phyloP scores from a whole-genome alignment of 2,888 invertebrate species.

The Spatulosminthurus flaviceps region DNA sequence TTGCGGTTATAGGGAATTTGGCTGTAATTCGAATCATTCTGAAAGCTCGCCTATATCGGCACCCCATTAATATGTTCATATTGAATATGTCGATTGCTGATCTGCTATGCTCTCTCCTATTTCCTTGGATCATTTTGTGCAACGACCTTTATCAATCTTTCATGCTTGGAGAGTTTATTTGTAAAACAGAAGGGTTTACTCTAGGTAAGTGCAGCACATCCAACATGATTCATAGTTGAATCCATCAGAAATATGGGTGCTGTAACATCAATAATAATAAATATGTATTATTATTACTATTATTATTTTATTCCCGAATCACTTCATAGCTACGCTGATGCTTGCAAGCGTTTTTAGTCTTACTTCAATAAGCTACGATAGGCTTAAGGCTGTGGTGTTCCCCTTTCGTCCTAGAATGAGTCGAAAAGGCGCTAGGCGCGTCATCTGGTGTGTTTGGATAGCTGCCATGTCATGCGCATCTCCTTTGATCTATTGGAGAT shows the following conservation, averaged over 20 bases:
- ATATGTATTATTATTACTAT: no score
- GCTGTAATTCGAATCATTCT: conserved; percentile 74
- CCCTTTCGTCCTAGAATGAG: conserved; percentile 77
- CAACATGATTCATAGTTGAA: no score
- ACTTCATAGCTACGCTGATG: conserved; percentile 73
- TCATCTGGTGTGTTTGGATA: conserved; percentile 77
- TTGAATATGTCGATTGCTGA: conserved; percentile 80
- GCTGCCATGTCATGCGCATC: conserved; percentile 72
- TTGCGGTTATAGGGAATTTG: conserved; percentile 76
- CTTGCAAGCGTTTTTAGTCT: conserved; percentile 81
- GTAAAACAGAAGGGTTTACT: conserved; percentile 79
- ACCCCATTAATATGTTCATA: conserved; percentile 77
- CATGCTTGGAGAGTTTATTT: conserved; percentile 77
- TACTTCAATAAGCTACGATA: conserved; percentile 81
- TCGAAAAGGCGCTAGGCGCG: conserved; percentile 72
- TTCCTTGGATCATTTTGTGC: conserved; percentile 80
- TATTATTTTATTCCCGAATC: neutral
- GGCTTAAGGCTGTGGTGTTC: conserved; percentile 81
- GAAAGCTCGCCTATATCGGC: conserved; percentile 73
- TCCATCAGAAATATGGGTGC: no score
- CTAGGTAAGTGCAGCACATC: conserved; percentile 72
- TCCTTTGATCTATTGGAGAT: conserved; percentile 74
- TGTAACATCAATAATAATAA: no score
- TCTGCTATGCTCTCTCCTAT: conserved; percentile 73
- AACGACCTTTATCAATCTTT: conserved; percentile 70